phyloP scores from a whole-genome alignment of 23 tunicate genomes.

The Trididemnum clinides region DNA sequence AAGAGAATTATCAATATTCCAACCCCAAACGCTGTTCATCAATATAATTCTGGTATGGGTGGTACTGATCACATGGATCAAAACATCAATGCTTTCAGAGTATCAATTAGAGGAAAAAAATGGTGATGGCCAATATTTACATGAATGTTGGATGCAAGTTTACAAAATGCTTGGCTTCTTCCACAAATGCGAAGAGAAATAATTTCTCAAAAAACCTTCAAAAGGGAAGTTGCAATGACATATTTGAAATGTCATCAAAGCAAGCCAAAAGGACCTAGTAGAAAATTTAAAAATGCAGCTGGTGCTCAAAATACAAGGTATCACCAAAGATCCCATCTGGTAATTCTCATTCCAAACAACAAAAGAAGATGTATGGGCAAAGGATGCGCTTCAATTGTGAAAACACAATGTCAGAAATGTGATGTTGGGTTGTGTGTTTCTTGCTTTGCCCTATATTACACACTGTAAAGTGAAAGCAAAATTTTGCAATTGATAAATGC shows the following conservation, averaged over 20 bases:
- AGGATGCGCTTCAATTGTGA: neutral
- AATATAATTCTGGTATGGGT: neutral
- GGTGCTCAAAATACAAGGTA: neutral
- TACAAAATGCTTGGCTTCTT: constrained; percentile 3
- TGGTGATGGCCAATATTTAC: too few species aligned
- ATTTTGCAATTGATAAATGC: too few species aligned
- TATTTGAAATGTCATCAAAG: neutral
- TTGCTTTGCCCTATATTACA: neutral
- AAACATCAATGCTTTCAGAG: neutral
- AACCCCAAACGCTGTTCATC: neutral
- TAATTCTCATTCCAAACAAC: neutral
- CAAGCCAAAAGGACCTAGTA: neutral
- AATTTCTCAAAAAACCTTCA: neutral
- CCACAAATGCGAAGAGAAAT: neutral
- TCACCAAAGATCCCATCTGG: neutral
- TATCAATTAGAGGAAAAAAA: neutral
- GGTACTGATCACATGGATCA: constrained; percentile 6
- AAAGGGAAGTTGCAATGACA: neutral
- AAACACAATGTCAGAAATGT: neutral
- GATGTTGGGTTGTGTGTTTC: neutral
- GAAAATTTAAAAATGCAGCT: neutral
- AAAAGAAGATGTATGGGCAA: neutral
- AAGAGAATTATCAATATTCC: neutral
- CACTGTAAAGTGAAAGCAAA: neutral
- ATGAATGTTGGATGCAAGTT: neutral